phyloP scores from a whole-genome alignment of 2,888 invertebrate species.

The Lutraria lutraria region DNA sequence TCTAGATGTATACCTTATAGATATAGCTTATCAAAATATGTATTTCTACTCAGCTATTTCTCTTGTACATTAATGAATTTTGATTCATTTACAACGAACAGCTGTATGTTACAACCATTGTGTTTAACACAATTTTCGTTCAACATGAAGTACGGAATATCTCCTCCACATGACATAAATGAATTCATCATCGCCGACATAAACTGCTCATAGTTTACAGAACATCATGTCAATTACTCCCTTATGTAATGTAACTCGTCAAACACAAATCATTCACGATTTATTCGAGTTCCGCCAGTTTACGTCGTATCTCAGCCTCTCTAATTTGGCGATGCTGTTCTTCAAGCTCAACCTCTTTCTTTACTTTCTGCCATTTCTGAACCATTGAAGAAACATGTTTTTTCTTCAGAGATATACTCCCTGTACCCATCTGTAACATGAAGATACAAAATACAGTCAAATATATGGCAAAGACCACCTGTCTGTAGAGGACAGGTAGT shows the following conservation, averaged over 20 bases:
- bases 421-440: conserved; percentile 68
- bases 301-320: conserved; percentile 79
- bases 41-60: background rate
- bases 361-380: conserved; percentile 92
- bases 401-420: conserved; percentile 89
- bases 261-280: background rate
- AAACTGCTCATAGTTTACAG: background rate
- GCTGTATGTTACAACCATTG: background rate
- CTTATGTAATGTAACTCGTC: background rate
- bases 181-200: background rate
- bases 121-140: background rate
- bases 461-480: background rate
- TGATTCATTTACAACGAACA: background rate
- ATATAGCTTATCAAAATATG: background rate
- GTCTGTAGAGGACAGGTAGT: no score
- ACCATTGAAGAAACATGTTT: conserved; percentile 91
- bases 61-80: background rate
- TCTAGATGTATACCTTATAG: background rate
- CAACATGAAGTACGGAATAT: background rate
- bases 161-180: background rate
- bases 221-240: background rate
- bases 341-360: conserved; percentile 88
- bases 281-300: conserved; percentile 72
- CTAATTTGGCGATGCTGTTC: conserved; percentile 78
- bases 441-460: background rate